Evolutionary conservation across 2,797 vertebrate genomes (phyloP), one percentile per base, ranked within the genome.

Genomic region (Triplophysa bombifrons): DNA sequence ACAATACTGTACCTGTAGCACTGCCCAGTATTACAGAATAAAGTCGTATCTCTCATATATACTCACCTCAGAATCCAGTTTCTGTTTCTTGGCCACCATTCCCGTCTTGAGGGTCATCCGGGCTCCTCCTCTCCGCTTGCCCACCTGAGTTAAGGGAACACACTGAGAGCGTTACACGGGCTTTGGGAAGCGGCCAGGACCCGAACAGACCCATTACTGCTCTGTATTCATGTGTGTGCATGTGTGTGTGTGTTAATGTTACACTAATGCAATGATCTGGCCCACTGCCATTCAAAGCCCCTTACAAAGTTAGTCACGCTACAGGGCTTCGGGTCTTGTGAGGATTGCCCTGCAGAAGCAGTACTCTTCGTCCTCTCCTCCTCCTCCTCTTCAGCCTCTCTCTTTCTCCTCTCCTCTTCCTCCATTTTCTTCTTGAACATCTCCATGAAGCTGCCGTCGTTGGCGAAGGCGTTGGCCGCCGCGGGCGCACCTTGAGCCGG

Each of bases 61-160:
- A 17, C 91, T 88, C 89, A 98, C 96, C 87, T 96, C 96, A 50
- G 94, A 87, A 58, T 98, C 96, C 82, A 90, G 86, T 94, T 96
- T 97, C 92, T 95, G 96, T 92, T 98, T 98, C 95, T 98, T 98
- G 76, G 95, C 95, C 93, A 98, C 97, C 95, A 98, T 92, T 91
- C 97, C 97, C 61, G 96, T 98, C 95, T 98, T 98, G 92, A 98
- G 94, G 93, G 96, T 96, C 93, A 98, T 90, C 80, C 92, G 94
- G 89, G 94, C 96, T 51, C 97, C 96, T 83, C 96, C 96, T 95
- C 97, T 93, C 93, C 97, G 95, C 92, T 96, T 96, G 94, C 97
- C 97, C 96, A 98, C 96, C 96, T 98, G 95, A 95, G 96, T 95
- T 94, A 95, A 94, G 95, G 94, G 96, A 97, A 92, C 97, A 97